These are phyloP conservation scores for Holothuria scabra DNA, from an alignment of 53 echinoderm and acorn worm genomes.

Conservation along the genomic window DNA sequence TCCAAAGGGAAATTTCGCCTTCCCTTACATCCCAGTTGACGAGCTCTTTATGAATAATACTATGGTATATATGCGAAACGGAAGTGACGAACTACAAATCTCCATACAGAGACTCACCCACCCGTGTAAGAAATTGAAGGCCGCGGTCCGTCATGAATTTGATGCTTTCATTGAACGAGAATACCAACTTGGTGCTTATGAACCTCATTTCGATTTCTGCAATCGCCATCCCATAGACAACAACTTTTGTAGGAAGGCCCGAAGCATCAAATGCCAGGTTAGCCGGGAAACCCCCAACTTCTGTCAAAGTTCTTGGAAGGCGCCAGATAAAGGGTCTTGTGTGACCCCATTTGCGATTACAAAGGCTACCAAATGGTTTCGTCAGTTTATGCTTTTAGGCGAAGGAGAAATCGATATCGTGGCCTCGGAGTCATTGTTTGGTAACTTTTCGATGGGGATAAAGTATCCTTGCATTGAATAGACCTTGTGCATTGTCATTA, in stretches of 20 bases:
- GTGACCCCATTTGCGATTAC: background rate
- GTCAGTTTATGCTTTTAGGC: constrained; percentile 4
- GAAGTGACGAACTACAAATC: background rate
- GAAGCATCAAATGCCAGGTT: background rate
- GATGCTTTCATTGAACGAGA: background rate
- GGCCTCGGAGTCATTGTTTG: constrained; percentile 3
- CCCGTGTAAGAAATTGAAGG: background rate
- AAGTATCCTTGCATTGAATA: constrained; percentile 21
- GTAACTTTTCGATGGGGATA: constrained; percentile 3
- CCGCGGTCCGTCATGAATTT: background rate
- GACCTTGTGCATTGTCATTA: too few relatives aligned
- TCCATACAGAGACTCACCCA: background rate
- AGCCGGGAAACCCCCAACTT: background rate
- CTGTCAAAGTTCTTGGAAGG: constrained; percentile 3
- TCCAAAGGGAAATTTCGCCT: background rate
- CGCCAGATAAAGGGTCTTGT: background rate
- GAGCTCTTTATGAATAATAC: background rate
- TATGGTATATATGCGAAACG: background rate
- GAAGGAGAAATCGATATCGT: constrained; percentile 1
- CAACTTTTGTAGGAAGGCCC: background rate
- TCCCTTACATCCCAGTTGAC: constrained; percentile 33
- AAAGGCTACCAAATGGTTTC: background rate
- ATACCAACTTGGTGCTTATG: background rate
- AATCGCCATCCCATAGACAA: background rate
- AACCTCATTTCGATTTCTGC: constrained; percentile 6